phyloP scores from a whole-genome alignment of 2,888 invertebrate species.

The Ophonus ardosiacus region DNA sequence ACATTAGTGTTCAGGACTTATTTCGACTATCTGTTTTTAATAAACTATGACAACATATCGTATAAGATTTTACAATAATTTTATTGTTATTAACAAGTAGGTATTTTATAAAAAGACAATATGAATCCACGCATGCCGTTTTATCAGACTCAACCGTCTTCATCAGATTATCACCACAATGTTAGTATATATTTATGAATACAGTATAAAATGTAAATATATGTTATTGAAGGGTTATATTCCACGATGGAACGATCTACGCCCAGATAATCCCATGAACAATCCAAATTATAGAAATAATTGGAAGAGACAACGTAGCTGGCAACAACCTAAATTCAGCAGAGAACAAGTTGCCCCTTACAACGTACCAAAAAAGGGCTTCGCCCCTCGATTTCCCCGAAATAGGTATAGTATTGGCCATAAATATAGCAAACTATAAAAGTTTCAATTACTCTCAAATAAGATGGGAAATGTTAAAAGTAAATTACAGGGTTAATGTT shows the following conservation, averaged over 20 bases:
- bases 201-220: not conserved
- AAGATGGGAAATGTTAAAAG: no score
- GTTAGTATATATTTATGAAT: slow-evolving; percentile 10
- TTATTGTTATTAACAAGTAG: not conserved
- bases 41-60: not conserved
- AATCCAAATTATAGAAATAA: slow-evolving; percentile 33
- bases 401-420: slow-evolving; percentile 41
- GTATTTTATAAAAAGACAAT: not conserved
- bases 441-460: no score
- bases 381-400: slow-evolving; percentile 35
- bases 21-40: not conserved
- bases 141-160: slow-evolving; percentile 36
- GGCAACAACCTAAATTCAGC: slow-evolving; percentile 51
- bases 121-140: slow-evolving; percentile 59
- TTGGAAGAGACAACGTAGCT: slow-evolving; percentile 56
- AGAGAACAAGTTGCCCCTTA: slow-evolving; percentile 48
- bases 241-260: slow-evolving; percentile 47
- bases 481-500: no score
- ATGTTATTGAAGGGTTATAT: slow-evolving; percentile 32
- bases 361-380: slow-evolving; percentile 27
- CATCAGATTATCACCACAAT: slow-evolving; percentile 47
- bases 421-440: no score
- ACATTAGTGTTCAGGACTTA: not conserved
- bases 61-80: not conserved
- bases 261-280: slow-evolving; percentile 37